Percentiles rank a stretch among this genome's conserved stretches.
Conservation (phyloP, 2,113 vertebrate species). For the Mus pahari region DNA sequence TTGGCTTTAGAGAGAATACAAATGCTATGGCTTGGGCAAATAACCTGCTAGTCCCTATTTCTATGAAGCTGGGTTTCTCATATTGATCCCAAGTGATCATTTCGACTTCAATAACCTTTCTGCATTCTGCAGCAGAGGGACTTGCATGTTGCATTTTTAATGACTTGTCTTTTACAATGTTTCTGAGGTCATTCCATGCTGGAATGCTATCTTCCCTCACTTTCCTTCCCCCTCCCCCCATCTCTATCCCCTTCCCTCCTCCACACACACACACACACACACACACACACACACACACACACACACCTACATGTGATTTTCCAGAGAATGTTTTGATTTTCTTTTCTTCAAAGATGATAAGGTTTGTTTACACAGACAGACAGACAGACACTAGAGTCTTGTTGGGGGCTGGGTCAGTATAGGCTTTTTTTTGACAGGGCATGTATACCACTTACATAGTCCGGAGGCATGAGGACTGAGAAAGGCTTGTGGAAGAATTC, state of each 20-base stretch:
- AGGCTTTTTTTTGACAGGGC: constrained; percentile 52
- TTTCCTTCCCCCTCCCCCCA: neutral
- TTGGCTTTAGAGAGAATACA: constrained; percentile 52
- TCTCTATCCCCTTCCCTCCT: neutral
- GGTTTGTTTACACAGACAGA: constrained; percentile 71
- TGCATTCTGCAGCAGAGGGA: neutral
- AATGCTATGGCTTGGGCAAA: constrained; percentile 62
- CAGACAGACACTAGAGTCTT: constrained; percentile 61
- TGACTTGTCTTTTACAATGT: constrained; percentile 56
- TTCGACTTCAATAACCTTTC: neutral
- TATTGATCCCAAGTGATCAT: constrained; percentile 64
- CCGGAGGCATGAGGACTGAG: constrained; percentile 24
- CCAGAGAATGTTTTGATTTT: constrained; percentile 69
- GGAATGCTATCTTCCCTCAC: neutral
- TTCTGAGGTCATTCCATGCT: constrained; percentile 60
- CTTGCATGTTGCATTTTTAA: constrained; percentile 72
- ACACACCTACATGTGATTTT: neutral
- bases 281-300: constrained; percentile 39
- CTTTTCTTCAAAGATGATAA: constrained; percentile 69
- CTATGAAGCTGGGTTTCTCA: constrained; percentile 66
- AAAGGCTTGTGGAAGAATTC: constrained; percentile 57
- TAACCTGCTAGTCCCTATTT: constrained; percentile 68
- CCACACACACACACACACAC: constrained; percentile 21
- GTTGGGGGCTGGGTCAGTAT: constrained; percentile 44
- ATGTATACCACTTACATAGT: constrained; percentile 3